phyloP scores from a whole-genome alignment of 1,140 invertebrate species.

The Thrips palmi region DNA sequence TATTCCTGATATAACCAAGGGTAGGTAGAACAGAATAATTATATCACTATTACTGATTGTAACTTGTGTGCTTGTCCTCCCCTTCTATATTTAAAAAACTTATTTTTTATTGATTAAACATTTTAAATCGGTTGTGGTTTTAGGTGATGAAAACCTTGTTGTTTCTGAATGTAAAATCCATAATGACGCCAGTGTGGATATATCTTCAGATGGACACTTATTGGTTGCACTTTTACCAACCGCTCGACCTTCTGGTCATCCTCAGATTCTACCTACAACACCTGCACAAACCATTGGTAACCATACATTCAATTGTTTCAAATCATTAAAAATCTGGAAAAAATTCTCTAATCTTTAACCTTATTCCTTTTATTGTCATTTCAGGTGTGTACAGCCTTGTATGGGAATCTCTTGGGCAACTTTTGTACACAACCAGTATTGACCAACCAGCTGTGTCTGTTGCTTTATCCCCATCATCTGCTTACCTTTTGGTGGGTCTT shows the following conservation, averaged over 20 bases:
- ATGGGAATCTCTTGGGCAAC: slow-evolving; percentile 50
- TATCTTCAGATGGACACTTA: slow-evolving; percentile 59
- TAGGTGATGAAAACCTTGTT: slow-evolving; percentile 56
- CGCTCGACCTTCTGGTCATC: no score
- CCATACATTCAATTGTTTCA: no score
- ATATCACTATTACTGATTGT: background rate
- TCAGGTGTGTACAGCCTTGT: slow-evolving; percentile 61
- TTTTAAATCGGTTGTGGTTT: slow-evolving; percentile 17
- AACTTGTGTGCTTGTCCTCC: background rate
- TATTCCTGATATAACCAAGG: slow-evolving; percentile 54
- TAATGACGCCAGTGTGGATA: slow-evolving; percentile 72
- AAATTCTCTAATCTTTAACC: no score
- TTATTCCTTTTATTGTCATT: no score
- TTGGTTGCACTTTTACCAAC: slow-evolving; percentile 53
- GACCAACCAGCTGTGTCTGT: slow-evolving; percentile 65
- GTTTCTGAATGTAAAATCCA: slow-evolving; percentile 68
- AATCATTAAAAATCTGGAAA: slow-evolving; percentile 19
- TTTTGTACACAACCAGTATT: slow-evolving; percentile 53
- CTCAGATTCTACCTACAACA: no score
- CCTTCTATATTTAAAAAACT: background rate
- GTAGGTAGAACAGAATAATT: slow-evolving; percentile 31
- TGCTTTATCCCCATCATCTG: slow-evolving; percentile 54
- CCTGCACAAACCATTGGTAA: no score
- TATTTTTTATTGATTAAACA: slow-evolving; percentile 2
- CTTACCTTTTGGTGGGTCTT: slow-evolving; percentile 60